Conservation (phyloP, 2,797 vertebrate species). For the Ibycter americanus region DNA sequence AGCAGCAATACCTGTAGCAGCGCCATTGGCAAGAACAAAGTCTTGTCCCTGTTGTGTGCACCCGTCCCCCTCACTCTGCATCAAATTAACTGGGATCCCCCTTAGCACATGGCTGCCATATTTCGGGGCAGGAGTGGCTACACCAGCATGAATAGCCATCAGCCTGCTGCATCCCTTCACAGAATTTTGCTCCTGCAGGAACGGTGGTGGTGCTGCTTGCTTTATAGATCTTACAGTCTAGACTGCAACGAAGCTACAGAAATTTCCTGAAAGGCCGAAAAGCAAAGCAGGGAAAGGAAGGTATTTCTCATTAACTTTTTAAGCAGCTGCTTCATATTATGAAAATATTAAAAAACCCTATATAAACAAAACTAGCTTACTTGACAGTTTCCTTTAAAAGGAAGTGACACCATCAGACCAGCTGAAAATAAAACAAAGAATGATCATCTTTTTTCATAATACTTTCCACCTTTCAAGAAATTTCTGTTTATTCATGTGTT, state of each 20-base stretch:
- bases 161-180: not conserved
- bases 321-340: not conserved
- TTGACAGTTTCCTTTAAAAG: conserved; percentile 9
- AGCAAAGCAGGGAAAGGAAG: not conserved
- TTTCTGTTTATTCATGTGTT: not conserved
- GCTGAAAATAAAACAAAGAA: not conserved
- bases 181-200: not conserved
- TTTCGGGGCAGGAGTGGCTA: not conserved
- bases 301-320: not conserved
- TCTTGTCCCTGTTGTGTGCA: not conserved
- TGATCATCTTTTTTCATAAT: not conserved
- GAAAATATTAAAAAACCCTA: not conserved
- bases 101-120: fast-evolving
- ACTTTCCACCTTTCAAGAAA: not conserved
- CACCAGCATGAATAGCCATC: not conserved
- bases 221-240: not conserved
- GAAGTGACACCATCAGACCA: not conserved
- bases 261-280: not conserved
- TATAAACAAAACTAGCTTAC: not conserved
- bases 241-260: conserved; percentile 2
- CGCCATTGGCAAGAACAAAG: not conserved
- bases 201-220: not conserved
- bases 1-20: not conserved
- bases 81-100: not conserved
- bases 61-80: not conserved